Percentiles rank a stretch among this genome's conserved stretches.
These are phyloP conservation scores for Sitta carolinensis DNA, from an alignment of 2,797 vertebrate species.

Conservation along the genomic window DNA sequence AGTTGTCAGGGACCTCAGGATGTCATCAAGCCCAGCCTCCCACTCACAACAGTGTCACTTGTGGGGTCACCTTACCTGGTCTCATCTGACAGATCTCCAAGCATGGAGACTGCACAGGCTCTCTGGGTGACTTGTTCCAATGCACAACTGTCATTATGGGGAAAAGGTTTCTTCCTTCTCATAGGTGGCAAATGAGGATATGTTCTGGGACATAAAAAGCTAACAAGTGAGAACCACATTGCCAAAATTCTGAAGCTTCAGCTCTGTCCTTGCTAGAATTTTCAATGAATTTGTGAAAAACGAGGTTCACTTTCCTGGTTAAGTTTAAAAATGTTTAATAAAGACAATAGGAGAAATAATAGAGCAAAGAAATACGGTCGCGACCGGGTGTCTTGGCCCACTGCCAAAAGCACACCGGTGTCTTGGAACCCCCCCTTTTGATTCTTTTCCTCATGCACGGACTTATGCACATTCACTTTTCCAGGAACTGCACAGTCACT, in stretches of 20 bases:
- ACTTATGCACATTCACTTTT: no score
- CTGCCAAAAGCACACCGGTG: no score
- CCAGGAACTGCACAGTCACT: no score
- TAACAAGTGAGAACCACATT: neutral
- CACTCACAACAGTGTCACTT: neutral
- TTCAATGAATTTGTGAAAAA: no score
- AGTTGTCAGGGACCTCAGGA: neutral
- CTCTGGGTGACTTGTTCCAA: neutral
- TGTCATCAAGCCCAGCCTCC: neutral
- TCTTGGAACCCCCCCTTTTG: no score
- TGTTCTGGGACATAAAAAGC: neutral
- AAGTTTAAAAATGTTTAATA: no score
- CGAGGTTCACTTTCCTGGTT: no score
- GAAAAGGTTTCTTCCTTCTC: neutral
- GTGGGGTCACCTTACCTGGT: neutral
- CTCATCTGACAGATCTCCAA: neutral
- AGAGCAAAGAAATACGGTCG: no score
- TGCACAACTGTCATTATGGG: neutral
- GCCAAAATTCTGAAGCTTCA: neutral
- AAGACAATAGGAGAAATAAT: no score
- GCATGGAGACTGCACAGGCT: neutral
- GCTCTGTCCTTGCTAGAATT: neutral
- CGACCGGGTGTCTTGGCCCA: no score
- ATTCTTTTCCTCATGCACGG: no score
- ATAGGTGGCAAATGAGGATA: neutral